phyloP scores from a whole-genome alignment of 2,113 vertebrate species.

The Stigmatopora nigra region DNA sequence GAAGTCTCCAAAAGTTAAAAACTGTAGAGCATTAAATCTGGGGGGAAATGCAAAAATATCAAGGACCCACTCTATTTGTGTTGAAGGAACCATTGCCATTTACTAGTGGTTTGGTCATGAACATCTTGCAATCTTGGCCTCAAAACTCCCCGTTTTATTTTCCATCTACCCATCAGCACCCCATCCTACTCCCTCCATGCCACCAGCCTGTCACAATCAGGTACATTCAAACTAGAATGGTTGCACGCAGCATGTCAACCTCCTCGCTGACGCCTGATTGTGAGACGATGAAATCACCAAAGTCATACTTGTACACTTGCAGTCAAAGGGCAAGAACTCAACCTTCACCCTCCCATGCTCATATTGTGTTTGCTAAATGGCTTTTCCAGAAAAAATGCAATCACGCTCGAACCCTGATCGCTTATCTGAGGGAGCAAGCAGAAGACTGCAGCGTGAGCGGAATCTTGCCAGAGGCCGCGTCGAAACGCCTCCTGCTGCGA shows the following conservation, averaged over 20 bases:
- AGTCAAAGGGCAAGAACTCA: not conserved
- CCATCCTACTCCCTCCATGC: not conserved
- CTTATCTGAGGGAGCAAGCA: not conserved
- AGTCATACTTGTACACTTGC: not conserved
- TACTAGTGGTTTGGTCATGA: not conserved
- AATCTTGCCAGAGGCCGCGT: not conserved
- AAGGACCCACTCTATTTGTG: not conserved
- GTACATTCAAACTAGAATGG: not conserved
- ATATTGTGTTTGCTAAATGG: not conserved
- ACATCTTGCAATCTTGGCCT: not conserved
- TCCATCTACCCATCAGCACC: no score
- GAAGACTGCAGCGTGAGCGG: not conserved
- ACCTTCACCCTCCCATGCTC: not conserved
- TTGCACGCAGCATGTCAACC: not conserved
- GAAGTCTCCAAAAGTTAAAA: no score
- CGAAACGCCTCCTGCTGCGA: not conserved
- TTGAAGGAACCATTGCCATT: not conserved
- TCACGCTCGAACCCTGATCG: slow-evolving; percentile 2
- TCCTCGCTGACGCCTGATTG: not conserved
- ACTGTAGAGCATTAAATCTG: no score
- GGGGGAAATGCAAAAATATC: not conserved
- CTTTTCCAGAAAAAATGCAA: slow-evolving; percentile 7
- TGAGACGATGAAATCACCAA: slow-evolving; percentile 4
- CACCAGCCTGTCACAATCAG: not conserved
- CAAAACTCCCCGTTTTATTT: not conserved